These are phyloP conservation scores for Pomacea canaliculata DNA, from an alignment of 2,888 invertebrate species.

Conservation along the genomic window DNA sequence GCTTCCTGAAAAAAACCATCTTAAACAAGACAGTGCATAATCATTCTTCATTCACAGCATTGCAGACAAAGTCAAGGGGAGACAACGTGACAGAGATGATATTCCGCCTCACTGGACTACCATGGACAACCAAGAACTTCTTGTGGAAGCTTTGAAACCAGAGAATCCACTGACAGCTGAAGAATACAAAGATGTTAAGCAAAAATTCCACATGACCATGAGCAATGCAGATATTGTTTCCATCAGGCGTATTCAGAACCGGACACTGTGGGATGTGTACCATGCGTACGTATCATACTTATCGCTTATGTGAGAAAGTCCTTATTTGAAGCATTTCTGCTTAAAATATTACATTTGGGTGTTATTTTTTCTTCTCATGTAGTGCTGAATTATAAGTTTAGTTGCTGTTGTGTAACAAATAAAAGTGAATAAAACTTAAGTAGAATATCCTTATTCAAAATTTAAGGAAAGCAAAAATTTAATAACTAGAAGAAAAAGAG, in stretches of 20 bases:
- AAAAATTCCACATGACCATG: slow-evolving; percentile 41
- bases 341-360: too few species aligned
- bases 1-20: too few species aligned
- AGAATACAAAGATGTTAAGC: slow-evolving; percentile 41
- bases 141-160: slow-evolving; percentile 27
- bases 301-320: background rate
- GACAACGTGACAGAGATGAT: background rate
- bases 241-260: slow-evolving; percentile 47
- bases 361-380: too few species aligned
- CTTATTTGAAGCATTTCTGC: background rate
- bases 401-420: too few species aligned
- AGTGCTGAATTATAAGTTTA: too few species aligned
- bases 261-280: slow-evolving; percentile 45
- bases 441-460: too few species aligned
- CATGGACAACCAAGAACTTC: slow-evolving; percentile 32
- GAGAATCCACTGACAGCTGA: slow-evolving; percentile 33
- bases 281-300: slow-evolving; percentile 38
- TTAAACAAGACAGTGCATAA: too few species aligned
- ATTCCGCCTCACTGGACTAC: slow-evolving; percentile 42
- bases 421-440: too few species aligned
- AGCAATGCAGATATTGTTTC: slow-evolving; percentile 42
- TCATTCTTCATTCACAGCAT: slow-evolving; percentile 5
- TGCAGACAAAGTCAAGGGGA: background rate
- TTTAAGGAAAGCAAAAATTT: too few species aligned
- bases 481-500: too few species aligned